Evolutionary conservation across 2,113 vertebrate species (phyloP), one percentile per base, ranked within the genome.

Genomic region (Felis chaus): DNA sequence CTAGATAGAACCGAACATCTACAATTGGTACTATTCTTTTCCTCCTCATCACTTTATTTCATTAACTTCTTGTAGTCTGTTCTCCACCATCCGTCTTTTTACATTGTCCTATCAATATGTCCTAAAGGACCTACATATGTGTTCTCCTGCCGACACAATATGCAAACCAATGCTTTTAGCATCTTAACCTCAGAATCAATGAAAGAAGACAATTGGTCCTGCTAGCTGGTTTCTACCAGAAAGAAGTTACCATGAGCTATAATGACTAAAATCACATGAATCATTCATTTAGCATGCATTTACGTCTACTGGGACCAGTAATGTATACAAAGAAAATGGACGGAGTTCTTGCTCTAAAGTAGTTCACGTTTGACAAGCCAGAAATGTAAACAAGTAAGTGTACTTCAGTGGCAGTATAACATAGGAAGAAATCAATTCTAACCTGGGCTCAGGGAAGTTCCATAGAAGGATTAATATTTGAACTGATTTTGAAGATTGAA

Each of bases 401-500:
- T 39, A 55, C 15, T 95, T 92, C 25, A 85, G 10, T 41, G 33
- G 31, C 12, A 65, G 29, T 7, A 69, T 45, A 50, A 89, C 29
- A 15, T 63, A 76, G 50, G 39, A 93, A 93, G 39, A 95, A 74
- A 94, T 66, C 68, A 66, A 1, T 95, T 83, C 27, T 81, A 41
- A 85, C 33, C 13, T 83, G 12, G 39, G n/a, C 4, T 95, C 45
- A 55, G 68, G 23, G 25, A 91, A 95, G 76, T 84, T 36, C 71
- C 48, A 73, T 89, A 90, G 74, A 88, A 73, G 6, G 19, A 48
- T 87, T 96, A 65, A 83, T 83, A 80, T 85, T 89, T 92, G 55
- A 97, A 71, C 63, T 89, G 19, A 66, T 65, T 91, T 96, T 55
- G 76, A 93, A 91, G 19, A 71, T 69, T 68, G 39, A 79, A 33